These are phyloP conservation scores for Phyllotis vaccarum DNA, from an alignment of 2,797 vertebrate genomes.

Conservation along the genomic window DNA sequence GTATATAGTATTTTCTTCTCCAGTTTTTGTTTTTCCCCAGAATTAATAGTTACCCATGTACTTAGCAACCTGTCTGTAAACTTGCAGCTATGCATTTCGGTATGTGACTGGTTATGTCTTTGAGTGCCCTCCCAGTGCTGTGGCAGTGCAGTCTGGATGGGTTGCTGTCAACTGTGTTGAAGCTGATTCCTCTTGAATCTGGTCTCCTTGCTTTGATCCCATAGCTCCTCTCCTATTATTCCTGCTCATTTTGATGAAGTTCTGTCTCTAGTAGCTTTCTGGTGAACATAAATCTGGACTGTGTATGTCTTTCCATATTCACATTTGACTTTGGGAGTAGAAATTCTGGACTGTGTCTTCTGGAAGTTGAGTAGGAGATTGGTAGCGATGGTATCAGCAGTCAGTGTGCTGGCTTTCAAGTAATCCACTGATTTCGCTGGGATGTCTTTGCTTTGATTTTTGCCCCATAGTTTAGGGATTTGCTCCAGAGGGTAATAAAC, in stretches of 20 bases:
- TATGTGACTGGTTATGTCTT: neutral
- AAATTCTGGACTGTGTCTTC: neutral
- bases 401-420: neutral
- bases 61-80: neutral
- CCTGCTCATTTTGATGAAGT: conserved; percentile 6
- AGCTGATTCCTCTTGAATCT: neutral
- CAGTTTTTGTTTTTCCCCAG: neutral
- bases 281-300: neutral
- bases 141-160: neutral
- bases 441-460: neutral
- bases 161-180: neutral
- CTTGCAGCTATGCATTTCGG: neutral
- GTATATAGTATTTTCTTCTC: neutral
- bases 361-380: neutral
- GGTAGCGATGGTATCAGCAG: neutral
- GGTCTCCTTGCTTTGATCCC: neutral
- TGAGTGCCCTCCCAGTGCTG: neutral
- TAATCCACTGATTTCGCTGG: neutral
- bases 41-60: neutral
- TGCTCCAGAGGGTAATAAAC: neutral
- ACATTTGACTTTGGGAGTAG: neutral
- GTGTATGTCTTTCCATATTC: neutral
- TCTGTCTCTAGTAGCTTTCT: conserved; percentile 30
- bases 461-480: neutral
- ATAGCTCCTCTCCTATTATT: neutral